Base-by-base conservation (phyloP, 2,113 vertebrate species). In the Panthera uncia region DNA sequence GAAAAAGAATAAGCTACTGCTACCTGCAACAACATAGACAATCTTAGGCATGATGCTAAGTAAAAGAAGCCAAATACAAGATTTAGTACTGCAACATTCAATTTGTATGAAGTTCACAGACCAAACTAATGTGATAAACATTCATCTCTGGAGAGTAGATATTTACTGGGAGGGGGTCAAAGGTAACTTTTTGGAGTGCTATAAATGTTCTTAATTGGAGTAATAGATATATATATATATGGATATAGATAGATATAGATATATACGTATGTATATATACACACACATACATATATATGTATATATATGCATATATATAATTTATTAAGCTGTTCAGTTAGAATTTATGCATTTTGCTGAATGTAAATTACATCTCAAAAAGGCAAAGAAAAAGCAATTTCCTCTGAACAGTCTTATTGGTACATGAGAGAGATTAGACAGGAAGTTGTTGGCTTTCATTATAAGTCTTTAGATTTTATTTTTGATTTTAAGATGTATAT, bases 291-390 rank as follows among this genome's bases (percentile, higher is more conserved):
- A 45, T 45, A 45, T 45, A 45, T 31, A 50, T 66, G 25, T 65
- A 15, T 55, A 33, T 52, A 94, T 4, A 65, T 1, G 7, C 45
- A 68, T 68, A 3, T 93, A 25, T 90, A 91, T 93, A 85, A 87
- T 65, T 36, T 85, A 88, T 84, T 25, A 69, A 68, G 69, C 9
- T 78, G 36, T 89, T 94, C 38, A 69, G 4, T 87, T 93, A 84
- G 93, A 71, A 88, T 55, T 52, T 65, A 63, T 31, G 6, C 4
- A 87, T 38, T 80, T 92, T 71, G 48, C 38, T 68, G 3, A 55
- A 89, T 80, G 38, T 71, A 89, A 96, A 95, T 50, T 55, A 66
- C 73, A 96, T 33, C 45, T 41, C 2, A 92, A 66, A 86, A 95
- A 73, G 66, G 25, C 23, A 55, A 89, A 38, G 10, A 38, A 82